Evolutionary conservation across 2,797 vertebrate genomes (phyloP).

Genomic region (Menidia menidia): DNA sequence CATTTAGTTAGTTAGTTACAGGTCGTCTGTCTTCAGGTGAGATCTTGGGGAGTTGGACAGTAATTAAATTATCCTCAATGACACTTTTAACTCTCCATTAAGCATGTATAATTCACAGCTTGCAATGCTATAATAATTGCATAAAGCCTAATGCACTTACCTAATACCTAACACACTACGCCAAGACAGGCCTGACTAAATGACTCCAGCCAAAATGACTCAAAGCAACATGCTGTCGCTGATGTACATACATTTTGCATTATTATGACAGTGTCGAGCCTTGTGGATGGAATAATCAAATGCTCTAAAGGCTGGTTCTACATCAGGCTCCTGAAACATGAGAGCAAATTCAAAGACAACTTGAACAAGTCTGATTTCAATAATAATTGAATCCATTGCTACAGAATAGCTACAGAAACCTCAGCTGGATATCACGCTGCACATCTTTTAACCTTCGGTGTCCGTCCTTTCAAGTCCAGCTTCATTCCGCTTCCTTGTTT

Average conservation of each 20-base stretch:
- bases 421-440: constrained; percentile 6
- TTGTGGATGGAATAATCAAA: constrained; percentile 20
- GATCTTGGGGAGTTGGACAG: constrained; percentile 53
- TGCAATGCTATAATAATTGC: constrained; percentile 66
- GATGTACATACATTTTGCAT: constrained; percentile 36
- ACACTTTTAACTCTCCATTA: constrained; percentile 64
- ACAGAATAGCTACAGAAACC: constrained; percentile 30
- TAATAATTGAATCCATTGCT: not conserved
- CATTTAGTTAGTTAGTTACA: constrained; percentile 27
- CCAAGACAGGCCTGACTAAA: constrained; percentile 68
- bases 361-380: constrained; percentile 19
- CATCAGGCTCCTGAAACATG: not conserved
- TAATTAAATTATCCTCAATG: constrained; percentile 72
- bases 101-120: constrained; percentile 77
- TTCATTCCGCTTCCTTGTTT: constrained; percentile 32
- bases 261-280: constrained; percentile 18
- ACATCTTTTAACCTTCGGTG: constrained; percentile 55
- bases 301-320: constrained; percentile 14
- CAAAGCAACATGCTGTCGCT: constrained; percentile 39
- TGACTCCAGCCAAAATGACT: constrained; percentile 50
- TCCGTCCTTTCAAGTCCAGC: constrained; percentile 30
- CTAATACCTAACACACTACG: constrained; percentile 59
- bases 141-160: constrained; percentile 73
- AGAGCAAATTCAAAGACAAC: constrained; percentile 19
- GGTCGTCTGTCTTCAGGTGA: constrained; percentile 7